These are phyloP conservation scores for Hemitrygon akajei DNA, from an alignment of 2,797 vertebrate species.

Conservation along the genomic window DNA sequence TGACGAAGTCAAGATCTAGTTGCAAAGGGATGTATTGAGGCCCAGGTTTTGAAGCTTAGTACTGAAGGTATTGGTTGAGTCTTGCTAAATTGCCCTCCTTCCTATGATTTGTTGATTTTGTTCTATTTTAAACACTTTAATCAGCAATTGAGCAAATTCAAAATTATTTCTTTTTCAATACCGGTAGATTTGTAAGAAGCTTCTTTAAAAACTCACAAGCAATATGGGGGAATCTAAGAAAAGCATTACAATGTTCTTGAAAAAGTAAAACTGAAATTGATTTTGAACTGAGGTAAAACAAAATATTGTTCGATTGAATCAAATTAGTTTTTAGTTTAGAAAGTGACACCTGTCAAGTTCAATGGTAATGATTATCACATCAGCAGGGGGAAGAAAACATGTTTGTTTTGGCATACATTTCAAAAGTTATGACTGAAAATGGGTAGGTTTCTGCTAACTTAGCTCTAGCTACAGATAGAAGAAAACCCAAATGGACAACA, in stretches of 20 bases:
- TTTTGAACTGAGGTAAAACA: not conserved
- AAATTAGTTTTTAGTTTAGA: not conserved
- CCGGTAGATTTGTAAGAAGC: not conserved
- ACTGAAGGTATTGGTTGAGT: too few relatives aligned
- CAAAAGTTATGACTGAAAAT: too few relatives aligned
- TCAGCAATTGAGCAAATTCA: not conserved
- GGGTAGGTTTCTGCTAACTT: not conserved
- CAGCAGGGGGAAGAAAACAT: not conserved
- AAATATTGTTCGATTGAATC: not conserved
- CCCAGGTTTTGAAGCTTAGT: too few relatives aligned
- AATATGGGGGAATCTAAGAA: not conserved
- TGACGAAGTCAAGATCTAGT: too few relatives aligned
- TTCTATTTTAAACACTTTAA: not conserved
- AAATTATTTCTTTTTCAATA: not conserved
- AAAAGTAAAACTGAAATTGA: not conserved
- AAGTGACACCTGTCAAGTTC: not conserved
- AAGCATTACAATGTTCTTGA: not conserved
- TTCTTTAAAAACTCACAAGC: not conserved
- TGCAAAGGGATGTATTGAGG: too few relatives aligned
- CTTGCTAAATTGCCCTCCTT: not conserved
- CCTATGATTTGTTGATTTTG: not conserved
- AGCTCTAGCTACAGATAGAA: not conserved
- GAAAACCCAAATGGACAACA: too few relatives aligned
- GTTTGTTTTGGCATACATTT: not conserved
- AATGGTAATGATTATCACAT: not conserved